These are phyloP conservation scores for Achatina immaculata DNA, from an alignment of 1,140 invertebrate species.

Conservation along the genomic window DNA sequence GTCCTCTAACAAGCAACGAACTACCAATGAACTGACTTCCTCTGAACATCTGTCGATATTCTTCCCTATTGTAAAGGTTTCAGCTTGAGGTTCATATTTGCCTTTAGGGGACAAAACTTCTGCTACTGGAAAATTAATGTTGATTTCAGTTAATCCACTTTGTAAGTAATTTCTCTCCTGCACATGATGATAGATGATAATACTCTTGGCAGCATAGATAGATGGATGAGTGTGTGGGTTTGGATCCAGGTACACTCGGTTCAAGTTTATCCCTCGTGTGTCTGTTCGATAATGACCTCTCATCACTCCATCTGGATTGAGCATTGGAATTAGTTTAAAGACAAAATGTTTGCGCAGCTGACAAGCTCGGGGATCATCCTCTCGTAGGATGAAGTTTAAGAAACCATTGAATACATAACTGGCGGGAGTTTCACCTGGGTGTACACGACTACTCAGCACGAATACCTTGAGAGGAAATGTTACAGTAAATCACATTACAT, in stretches of 20 bases:
- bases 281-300: slow-evolving; percentile 91
- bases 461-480: slow-evolving; percentile 63
- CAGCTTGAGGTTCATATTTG: not conserved
- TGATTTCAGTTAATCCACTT: slow-evolving; percentile 46
- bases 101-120: not conserved
- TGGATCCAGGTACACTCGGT: slow-evolving; percentile 71
- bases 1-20: not conserved
- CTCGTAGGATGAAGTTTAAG: slow-evolving; percentile 69
- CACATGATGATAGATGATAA: slow-evolving; percentile 70
- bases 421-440: slow-evolving; percentile 72
- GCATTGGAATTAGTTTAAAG: slow-evolving; percentile 92
- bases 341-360: slow-evolving; percentile 80
- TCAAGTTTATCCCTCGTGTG: slow-evolving; percentile 76
- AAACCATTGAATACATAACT: slow-evolving; percentile 72
- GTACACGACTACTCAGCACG: slow-evolving; percentile 70
- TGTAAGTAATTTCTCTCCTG: slow-evolving; percentile 54
- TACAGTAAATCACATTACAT: no score
- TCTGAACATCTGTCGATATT: not conserved
- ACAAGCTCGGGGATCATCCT: slow-evolving; percentile 67
- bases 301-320: slow-evolving; percentile 94
- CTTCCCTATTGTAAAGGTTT: not conserved
- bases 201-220: slow-evolving; percentile 71
- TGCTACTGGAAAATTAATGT: slow-evolving; percentile 54
- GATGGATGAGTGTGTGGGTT: slow-evolving; percentile 67
- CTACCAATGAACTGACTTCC: not conserved